Base-by-base conservation (phyloP, 2,888 invertebrate species). In the Patella pellucida region DNA sequence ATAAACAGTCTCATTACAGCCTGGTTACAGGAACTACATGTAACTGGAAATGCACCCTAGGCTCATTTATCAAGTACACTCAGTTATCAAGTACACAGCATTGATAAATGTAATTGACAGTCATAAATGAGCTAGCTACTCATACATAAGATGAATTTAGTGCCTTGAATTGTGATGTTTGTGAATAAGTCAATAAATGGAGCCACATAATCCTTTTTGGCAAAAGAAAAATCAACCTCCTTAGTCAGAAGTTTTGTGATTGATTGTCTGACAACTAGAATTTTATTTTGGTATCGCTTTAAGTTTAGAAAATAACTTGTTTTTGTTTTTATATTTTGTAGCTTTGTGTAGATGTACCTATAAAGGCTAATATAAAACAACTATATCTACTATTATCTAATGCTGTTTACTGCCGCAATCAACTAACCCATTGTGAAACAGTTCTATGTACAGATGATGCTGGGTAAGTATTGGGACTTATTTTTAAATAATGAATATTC, bases 341-440 rank as follows among this genome's bases (percentile, higher is more conserved):
- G 88, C 75, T 87, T 67, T 83, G 85, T 78, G 81, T 81, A 70
- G 85, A 85, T 69, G 77, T 87, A 11, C 88, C 87, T 0, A 77
- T 79, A 16, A 82, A 83, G 51, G 82, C 85, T 31, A 82, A 84
- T 11, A 78, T 85, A 74, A 85, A 84, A 73, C 81, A 82, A 68
- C 77, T 88, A 54, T 87, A 87, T 76, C 77, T 85, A n/a, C 80
- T 86, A 16, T 76, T 88, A 75, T 86, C 89, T 16, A 86, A 83
- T 78, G 85, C 85, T 54, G 86, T 85, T 5, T 87, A 85, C 78
- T 86, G 88, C 68, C 80, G 86, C 31, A 89, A 89, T 76, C 85
- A 86, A 74, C 77, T 89, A 31, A 81, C 83, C 5, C 85, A 87
- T 76, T 86, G 83, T 76, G 87, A 89, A 72, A 84, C 81, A 5